Conservation (phyloP, 2,888 invertebrate genomes). For the Xestobium rufovillosum region DNA sequence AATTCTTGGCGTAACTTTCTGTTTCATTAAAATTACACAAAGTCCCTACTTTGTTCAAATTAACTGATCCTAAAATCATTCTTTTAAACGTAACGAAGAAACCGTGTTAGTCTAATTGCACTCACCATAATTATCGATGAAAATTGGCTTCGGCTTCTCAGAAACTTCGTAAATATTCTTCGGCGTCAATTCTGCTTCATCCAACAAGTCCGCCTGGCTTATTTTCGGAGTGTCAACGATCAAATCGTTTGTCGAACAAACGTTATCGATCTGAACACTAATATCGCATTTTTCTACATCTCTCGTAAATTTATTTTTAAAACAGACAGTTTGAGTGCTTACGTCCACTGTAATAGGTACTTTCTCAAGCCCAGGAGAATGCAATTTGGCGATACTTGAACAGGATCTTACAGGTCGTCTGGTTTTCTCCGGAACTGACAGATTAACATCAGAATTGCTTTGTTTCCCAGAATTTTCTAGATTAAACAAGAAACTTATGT, state of each 20-base stretch:
- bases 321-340: slow-evolving; percentile 16
- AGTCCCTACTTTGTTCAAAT: too few species aligned
- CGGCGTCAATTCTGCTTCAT: too few species aligned
- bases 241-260: slow-evolving; percentile 2
- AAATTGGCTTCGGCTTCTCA: too few species aligned
- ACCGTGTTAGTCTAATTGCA: too few species aligned
- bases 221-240: slow-evolving; percentile 21
- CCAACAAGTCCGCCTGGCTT: slow-evolving; percentile 9
- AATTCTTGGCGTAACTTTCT: too few species aligned
- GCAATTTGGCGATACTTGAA: slow-evolving; percentile 27
- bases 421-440: too few species aligned
- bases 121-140: too few species aligned
- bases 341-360: slow-evolving; percentile 21
- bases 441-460: neutral
- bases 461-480: neutral
- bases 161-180: too few species aligned
- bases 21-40: too few species aligned
- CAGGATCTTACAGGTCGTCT: slow-evolving; percentile 17
- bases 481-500: slow-evolving; percentile 1
- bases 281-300: slow-evolving; percentile 9
- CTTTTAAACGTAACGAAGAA: too few species aligned
- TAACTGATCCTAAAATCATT: too few species aligned
- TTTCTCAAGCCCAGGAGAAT: slow-evolving; percentile 27
- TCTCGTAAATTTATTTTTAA: slow-evolving; percentile 10
- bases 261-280: slow-evolving; percentile 8